Conservation (phyloP, 64 coral and sea anemone genomes). For the Acropora yongei region DNA sequence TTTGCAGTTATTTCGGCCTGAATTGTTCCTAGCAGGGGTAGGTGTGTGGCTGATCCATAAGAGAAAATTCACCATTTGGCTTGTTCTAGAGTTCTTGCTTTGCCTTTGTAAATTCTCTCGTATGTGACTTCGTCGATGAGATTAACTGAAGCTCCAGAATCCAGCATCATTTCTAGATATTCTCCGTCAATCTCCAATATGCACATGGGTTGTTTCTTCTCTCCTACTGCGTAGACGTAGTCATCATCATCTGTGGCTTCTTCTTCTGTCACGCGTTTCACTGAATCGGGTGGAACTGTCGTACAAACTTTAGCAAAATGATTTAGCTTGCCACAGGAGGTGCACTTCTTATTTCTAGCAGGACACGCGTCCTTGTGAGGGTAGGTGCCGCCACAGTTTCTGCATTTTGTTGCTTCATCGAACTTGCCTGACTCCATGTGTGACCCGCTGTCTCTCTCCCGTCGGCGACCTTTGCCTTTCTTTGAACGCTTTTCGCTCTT, state of each 20-base stretch:
- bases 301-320: constrained; percentile 48
- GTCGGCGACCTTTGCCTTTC: neutral
- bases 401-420: neutral
- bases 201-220: constrained; percentile 58
- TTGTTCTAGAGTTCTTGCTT: neutral
- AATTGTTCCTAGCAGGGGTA: constrained; percentile 38
- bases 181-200: constrained; percentile 46
- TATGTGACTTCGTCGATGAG: constrained; percentile 67
- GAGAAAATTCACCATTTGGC: constrained; percentile 19
- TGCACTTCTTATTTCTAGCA: neutral
- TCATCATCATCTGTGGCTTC: constrained; percentile 37
- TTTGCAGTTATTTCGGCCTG: constrained; percentile 18
- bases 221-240: constrained; percentile 51
- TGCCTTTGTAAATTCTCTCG: constrained; percentile 20
- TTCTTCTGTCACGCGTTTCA: constrained; percentile 43
- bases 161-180: constrained; percentile 58
- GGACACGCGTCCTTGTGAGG: neutral
- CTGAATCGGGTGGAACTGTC: constrained; percentile 42
- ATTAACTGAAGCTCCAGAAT: constrained; percentile 78
- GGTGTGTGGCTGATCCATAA: constrained; percentile 20
- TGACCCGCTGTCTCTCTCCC: neutral
- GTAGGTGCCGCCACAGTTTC: neutral
- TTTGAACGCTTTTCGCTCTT: neutral
- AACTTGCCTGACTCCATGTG: neutral
- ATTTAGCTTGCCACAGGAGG: neutral